phyloP scores from a whole-genome alignment of 1,140 invertebrate genomes.

The Dendrolimus punctatus region DNA sequence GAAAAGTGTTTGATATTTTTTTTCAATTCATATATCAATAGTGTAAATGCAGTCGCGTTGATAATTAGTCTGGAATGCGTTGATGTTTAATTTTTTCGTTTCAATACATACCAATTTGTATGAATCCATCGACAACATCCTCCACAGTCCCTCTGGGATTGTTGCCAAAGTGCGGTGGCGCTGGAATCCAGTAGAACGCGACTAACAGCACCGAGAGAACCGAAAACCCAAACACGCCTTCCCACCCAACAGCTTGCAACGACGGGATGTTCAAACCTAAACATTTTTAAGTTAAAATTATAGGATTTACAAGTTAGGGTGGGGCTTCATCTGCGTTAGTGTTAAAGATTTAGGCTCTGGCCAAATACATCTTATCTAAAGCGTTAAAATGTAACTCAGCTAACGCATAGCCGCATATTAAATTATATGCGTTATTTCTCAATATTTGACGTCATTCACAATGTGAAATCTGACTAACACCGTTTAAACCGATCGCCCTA shows the following conservation, averaged over 20 bases:
- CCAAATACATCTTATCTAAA: too few relatives aligned
- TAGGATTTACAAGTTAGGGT: background rate
- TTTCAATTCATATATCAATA: background rate
- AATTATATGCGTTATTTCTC: too few relatives aligned
- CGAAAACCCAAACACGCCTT: conserved; percentile 91
- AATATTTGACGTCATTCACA: too few relatives aligned
- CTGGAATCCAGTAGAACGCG: conserved; percentile 89
- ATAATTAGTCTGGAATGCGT: too few relatives aligned
- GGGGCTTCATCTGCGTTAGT: background rate
- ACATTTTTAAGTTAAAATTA: background rate
- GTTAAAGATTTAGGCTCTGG: background rate
- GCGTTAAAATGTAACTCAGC: too few relatives aligned
- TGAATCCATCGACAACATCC: conserved; percentile 87
- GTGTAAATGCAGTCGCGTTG: too few relatives aligned
- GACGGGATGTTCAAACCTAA: conserved; percentile 84
- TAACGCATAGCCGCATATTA: too few relatives aligned
- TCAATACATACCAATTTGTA: conserved; percentile 81
- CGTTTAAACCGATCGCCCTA: too few relatives aligned
- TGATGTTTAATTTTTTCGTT: background rate
- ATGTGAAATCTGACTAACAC: too few relatives aligned
- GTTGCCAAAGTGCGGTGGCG: conserved; percentile 81
- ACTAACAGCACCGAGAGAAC: conserved; percentile 83
- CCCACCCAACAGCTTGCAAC: conserved; percentile 91
- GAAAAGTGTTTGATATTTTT: conserved; percentile 15
- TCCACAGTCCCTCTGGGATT: conserved; percentile 88